Evolutionary conservation across 2,888 invertebrate genomes (phyloP), one percentile per base, ranked within the genome.

Genomic region (Ichneumon xanthorius): DNA sequence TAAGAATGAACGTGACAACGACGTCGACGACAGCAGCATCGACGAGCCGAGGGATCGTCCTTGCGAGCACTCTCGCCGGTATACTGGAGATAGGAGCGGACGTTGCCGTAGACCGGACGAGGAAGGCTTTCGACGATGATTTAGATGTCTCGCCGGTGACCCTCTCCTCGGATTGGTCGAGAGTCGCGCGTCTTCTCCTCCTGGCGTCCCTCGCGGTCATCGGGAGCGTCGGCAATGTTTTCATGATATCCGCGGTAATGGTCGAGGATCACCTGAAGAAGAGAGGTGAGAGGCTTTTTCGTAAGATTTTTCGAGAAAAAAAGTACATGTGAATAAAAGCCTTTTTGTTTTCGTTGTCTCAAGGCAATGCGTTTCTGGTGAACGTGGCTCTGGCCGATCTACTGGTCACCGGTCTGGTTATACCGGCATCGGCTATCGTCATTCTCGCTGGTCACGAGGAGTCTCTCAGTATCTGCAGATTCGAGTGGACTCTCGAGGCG

Each of bases 161-260:
- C 0, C 91, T 97, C 37, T 96, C 95, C 88, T 94, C 95, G 0
- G 96, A 96, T 82, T 97, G 97, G 97, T 95, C 97, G 5, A 95
- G 96, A 33, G 95, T 97, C 33, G 96, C 95, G 1, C 94, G 96
- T 16, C 95, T 97, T 0, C 92, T 97, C 6, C 93, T 96, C 48
- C 94, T 96, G 73, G 96, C 96, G 0, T 95, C 96, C 3, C 94
- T 96, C 86, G 95, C 96, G 0, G 95, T 96, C 1, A 93, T 96
- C 70, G 96, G 96, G 11, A 96, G 96, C 89, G 95, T 96, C 91
- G 97, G 97, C 0, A 96, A 97, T 90, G 96, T 97, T 19, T 97
- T 96, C 91, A 96, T 97, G 94, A 97, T 97, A 85, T 97, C 96
- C 87, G 95, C 96, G 6, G 95, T 96, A 82, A 96, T 96, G 95